A percentile compares a stretch with the other conserved stretches of the same genome.
phyloP scores from a whole-genome alignment of 2,113 vertebrate genomes.

The Eclectus roratus region DNA sequence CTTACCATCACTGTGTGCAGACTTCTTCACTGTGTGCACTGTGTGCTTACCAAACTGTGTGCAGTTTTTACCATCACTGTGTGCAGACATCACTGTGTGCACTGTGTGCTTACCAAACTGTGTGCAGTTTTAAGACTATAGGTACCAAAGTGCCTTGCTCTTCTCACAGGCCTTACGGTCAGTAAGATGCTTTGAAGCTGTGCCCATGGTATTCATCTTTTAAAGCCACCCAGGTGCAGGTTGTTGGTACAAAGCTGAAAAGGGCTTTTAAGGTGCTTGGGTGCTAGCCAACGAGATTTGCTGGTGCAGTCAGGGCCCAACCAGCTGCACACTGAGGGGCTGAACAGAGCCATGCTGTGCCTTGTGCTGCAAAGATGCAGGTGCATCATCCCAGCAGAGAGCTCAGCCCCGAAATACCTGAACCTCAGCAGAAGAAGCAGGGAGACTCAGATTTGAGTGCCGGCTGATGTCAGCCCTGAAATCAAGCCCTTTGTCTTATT shows the following conservation, averaged over 20 bases:
- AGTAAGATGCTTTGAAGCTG: neutral
- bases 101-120: too few species aligned
- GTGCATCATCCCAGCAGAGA: neutral
- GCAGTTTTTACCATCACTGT: neutral
- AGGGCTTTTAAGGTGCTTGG: neutral
- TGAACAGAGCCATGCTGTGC: neutral
- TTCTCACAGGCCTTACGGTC: neutral
- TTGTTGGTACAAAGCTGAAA: neutral
- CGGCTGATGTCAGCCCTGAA: neutral
- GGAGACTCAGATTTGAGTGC: neutral
- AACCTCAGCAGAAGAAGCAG: neutral
- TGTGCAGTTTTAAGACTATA: neutral
- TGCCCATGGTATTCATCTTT: neutral
- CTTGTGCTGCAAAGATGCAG: neutral
- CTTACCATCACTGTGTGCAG: too few species aligned
- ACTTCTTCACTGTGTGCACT: too few species aligned
- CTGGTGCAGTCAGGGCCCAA: neutral
- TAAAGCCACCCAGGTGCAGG: neutral
- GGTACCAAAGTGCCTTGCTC: neutral
- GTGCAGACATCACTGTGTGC: neutral
- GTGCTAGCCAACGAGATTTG: neutral
- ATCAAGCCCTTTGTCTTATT: neutral
- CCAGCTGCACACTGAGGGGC: neutral
- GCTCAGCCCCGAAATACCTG: neutral
- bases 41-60: too few species aligned